These are phyloP conservation scores for Perodicticus potto DNA, from an alignment of 2,797 vertebrate genomes.

Conservation along the genomic window DNA sequence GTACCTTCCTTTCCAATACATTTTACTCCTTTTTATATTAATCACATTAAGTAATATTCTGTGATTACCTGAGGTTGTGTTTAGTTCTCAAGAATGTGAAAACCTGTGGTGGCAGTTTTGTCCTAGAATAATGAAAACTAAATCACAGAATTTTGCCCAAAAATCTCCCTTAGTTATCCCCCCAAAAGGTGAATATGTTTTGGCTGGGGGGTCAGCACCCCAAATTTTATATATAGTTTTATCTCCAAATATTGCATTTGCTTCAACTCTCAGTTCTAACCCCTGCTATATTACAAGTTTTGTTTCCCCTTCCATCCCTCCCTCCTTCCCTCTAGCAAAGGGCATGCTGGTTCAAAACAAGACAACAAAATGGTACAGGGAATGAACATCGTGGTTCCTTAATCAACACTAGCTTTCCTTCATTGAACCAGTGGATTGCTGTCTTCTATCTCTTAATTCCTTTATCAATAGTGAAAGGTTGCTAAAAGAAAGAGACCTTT, in stretches of 20 bases:
- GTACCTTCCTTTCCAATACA: conserved; percentile 2
- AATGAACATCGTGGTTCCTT: background rate
- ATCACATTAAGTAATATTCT: conserved; percentile 32
- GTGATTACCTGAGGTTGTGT: conserved; percentile 20
- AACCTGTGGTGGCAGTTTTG: background rate
- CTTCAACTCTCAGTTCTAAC: conserved; percentile 14
- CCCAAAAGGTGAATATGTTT: conserved; percentile 41
- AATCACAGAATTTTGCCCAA: background rate
- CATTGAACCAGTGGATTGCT: background rate
- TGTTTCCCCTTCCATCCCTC: background rate
- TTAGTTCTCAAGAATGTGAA: conserved; percentile 61
- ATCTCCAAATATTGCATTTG: conserved; percentile 33
- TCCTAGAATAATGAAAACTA: conserved; percentile 38
- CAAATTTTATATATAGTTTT: conserved; percentile 44
- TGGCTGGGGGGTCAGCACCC: background rate
- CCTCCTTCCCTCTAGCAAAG: background rate
- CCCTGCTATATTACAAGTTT: background rate
- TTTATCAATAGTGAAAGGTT: background rate
- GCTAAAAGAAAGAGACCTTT: background rate
- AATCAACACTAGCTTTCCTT: background rate
- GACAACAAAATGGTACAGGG: background rate
- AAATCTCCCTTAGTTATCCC: background rate
- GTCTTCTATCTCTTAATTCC: background rate
- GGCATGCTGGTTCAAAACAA: conserved; percentile 22
- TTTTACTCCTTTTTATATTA: conserved; percentile 52